A percentile compares a stretch with the other conserved stretches of the same genome.
Conservation (phyloP, 2,113 vertebrate species). For the Origma solitaria region DNA sequence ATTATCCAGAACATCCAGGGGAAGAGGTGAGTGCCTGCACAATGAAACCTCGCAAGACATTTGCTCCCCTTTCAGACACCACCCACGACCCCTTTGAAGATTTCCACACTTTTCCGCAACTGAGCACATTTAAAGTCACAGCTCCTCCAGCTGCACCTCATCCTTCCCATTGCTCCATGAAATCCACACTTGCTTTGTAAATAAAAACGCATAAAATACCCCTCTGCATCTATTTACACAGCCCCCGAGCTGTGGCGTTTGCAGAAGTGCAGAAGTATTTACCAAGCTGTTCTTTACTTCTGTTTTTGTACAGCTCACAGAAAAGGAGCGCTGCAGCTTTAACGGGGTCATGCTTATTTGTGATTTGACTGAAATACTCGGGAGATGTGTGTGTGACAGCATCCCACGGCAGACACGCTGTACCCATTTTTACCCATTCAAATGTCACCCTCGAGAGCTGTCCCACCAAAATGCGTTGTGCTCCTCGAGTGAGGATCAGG, state of each 20-base stretch:
- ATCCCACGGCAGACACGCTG: accelerated
- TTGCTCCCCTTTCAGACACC: not conserved
- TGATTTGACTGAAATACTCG: not conserved
- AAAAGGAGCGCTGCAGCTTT: not conserved
- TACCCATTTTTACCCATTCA: not conserved
- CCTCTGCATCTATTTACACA: accelerated
- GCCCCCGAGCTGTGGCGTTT: accelerated
- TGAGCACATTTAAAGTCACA: not conserved
- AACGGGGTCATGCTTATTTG: not conserved
- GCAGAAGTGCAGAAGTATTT: not conserved
- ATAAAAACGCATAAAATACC: not conserved
- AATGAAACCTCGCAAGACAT: not conserved
- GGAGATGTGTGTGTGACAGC: not conserved
- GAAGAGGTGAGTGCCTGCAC: not conserved
- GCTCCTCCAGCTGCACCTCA: not conserved
- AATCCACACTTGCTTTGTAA: not conserved
- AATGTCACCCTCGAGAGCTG: not conserved
- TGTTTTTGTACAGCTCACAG: not conserved
- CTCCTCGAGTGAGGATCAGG: not conserved
- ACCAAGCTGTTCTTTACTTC: not conserved
- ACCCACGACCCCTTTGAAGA: not conserved
- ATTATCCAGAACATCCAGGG: not conserved
- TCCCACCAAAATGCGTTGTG: accelerated
- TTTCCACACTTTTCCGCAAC: not conserved
- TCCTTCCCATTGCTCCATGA: not conserved